phyloP scores from a whole-genome alignment of 1,140 invertebrate genomes.

The Caenorhabditis tropicalis region DNA sequence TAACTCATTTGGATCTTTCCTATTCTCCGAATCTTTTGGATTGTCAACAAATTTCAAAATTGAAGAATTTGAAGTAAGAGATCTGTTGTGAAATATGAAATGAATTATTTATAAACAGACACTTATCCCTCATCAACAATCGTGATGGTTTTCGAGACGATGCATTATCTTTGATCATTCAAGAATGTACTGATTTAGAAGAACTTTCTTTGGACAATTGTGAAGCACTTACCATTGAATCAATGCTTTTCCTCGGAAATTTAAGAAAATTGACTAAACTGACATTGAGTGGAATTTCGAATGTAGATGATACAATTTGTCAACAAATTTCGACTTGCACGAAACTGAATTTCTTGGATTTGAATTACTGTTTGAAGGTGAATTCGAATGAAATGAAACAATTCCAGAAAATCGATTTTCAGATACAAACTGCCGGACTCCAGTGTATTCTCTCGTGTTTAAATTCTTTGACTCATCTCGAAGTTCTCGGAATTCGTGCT shows the following conservation, averaged over 20 bases:
- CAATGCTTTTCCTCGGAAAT: background rate
- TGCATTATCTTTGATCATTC: background rate
- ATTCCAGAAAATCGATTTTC: background rate
- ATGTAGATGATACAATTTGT: constrained; percentile 14
- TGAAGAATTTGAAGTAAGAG: background rate
- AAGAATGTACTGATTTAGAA: background rate
- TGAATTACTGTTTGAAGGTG: constrained; percentile 2
- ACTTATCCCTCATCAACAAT: background rate
- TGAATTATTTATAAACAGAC: background rate
- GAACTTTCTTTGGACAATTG: background rate
- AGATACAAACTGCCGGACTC: background rate
- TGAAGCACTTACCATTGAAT: background rate
- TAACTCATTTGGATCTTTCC: constrained; percentile 29
- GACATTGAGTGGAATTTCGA: background rate
- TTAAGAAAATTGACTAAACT: constrained; percentile 3
- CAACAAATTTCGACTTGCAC: background rate
- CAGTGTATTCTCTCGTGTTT: constrained; percentile 8
- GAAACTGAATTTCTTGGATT: background rate
- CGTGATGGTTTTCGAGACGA: constrained; percentile 13
- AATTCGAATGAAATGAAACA: background rate
- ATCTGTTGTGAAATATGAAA: background rate
- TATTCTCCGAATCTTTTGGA: background rate
- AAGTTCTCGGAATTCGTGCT: constrained; percentile 28
- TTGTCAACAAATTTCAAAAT: background rate
- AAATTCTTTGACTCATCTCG: background rate